Evolutionary conservation across 2,888 invertebrate species (phyloP).

Genomic region (Torymus auratus): DNA sequence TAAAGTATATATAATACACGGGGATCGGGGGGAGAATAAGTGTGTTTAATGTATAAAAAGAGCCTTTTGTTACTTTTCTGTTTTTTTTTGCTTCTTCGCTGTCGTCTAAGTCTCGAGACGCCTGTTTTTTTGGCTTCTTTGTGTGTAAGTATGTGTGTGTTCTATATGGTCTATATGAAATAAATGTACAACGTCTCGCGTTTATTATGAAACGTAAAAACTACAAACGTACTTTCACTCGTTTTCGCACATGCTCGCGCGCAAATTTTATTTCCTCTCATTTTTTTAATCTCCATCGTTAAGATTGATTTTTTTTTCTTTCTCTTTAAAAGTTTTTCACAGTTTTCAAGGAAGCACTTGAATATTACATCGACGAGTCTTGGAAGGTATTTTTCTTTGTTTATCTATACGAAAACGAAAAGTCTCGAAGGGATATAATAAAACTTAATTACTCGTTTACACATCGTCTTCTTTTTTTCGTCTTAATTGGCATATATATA

Average conservation of each 20-base stretch:
- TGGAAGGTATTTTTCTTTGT: slow-evolving; percentile 25
- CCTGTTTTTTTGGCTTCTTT: slow-evolving; percentile 14
- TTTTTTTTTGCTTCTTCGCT: neutral
- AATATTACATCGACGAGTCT: slow-evolving; percentile 31
- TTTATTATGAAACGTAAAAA: slow-evolving; percentile 49
- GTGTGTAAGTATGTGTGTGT: neutral
- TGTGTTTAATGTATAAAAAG: slow-evolving; percentile 56
- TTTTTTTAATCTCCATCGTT: neutral
- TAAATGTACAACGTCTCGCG: slow-evolving; percentile 52
- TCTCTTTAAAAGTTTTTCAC: slow-evolving; percentile 44
- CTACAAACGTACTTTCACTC: slow-evolving; percentile 49
- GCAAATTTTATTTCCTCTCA: neutral
- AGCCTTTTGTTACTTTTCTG: slow-evolving; percentile 33
- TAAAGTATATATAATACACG: slow-evolving; percentile 59
- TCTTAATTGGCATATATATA: too few species aligned
- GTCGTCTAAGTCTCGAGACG: slow-evolving; percentile 13
- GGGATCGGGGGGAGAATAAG: slow-evolving; percentile 26
- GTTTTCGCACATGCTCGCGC: slow-evolving; percentile 34
- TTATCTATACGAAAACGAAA: slow-evolving; percentile 10
- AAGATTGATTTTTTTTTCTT: slow-evolving; percentile 7
- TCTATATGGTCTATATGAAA: slow-evolving; percentile 31
- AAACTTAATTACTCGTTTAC: neutral
- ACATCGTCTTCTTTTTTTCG: neutral
- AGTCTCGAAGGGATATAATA: neutral
- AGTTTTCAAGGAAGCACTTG: slow-evolving; percentile 54